phyloP scores from a whole-genome alignment of 1,140 invertebrate species.

The Pogonomyrmex californicus region DNA sequence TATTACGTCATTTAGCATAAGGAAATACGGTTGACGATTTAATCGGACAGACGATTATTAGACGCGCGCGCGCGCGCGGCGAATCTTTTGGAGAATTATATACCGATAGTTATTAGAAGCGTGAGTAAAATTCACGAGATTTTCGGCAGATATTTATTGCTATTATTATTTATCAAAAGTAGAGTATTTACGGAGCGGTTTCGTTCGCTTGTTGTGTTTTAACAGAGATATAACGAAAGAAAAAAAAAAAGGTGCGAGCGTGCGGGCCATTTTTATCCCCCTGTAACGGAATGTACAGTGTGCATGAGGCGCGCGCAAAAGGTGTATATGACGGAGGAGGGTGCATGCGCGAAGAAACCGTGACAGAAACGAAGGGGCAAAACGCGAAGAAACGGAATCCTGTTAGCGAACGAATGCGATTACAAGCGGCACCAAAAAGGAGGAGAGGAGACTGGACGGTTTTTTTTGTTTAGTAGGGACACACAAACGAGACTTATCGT shows the following conservation, averaged over 20 bases:
- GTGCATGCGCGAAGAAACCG: conserved; percentile 25
- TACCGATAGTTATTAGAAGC: conserved; percentile 73
- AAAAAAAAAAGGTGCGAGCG: background rate
- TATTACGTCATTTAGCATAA: conserved; percentile 37
- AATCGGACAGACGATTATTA: conserved; percentile 4
- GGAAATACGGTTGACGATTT: conserved; percentile 49
- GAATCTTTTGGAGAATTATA: conserved; percentile 73
- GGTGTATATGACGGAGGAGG: conserved; percentile 13
- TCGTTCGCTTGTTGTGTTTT: conserved; percentile 78
- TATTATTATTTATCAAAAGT: conserved; percentile 77
- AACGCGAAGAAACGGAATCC: conserved; percentile 29
- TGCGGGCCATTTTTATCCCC: conserved; percentile 61
- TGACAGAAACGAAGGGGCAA: conserved; percentile 32
- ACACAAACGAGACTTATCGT: conserved; percentile 59
- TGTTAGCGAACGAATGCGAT: conserved; percentile 61
- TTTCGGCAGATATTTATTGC: conserved; percentile 77
- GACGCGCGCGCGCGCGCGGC: conserved; percentile 15
- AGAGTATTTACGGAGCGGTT: conserved; percentile 74
- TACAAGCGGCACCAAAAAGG: conserved; percentile 62
- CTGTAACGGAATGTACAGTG: conserved; percentile 57
- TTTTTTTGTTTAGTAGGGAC: conserved; percentile 53
- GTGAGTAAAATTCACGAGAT: conserved; percentile 66
- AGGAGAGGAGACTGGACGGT: conserved; percentile 30
- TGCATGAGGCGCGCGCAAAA: conserved; percentile 21
- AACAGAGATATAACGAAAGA: conserved; percentile 71